Evolutionary conservation across 2,888 invertebrate species (phyloP), one percentile per base, ranked within the genome.

Genomic region (Drosophila paramelanica): DNA sequence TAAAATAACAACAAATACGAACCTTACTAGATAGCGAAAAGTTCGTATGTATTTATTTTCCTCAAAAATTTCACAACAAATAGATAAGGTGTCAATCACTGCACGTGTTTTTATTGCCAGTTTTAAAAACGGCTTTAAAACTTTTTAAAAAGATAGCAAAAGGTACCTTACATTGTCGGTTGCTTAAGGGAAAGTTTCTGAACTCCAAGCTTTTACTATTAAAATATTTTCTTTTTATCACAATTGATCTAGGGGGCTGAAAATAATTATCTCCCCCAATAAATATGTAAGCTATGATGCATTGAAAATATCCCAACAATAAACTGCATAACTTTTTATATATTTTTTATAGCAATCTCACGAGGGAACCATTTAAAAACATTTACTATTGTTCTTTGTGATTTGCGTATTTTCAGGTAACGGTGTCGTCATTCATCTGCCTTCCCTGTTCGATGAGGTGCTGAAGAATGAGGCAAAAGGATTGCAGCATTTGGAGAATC

Each of bases 381-480:
- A 7, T 10, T 27, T 13, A 60, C 7, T 33, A n/a, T 27, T 47
- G 10, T 17, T 33, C 1, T 41, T 46, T 42, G n/a, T 13, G 38
- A 17, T 51, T 25, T 56, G 11, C 38, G 11, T 43, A 50, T 43
- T 93, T 93, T 23, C 89, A 98, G 98, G 98, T 52, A 99, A 99
- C 93, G 99, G 99, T 23, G 99, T 99, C 56, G 99, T 99, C 17
- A 96, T 99, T 81, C 98, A 99, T 93, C 93, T 99, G 73, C 98
- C 98, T 0, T 98, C 98, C 7, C 94, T 99, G 46, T 99, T 99
- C 93, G 97, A 98, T 31, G 99, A 99, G 93, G 92, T 99, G 78
- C 95, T 95, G 82, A 97, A 98, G 92, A 99, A 98, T 93, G 98
- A 97, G 91, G 94, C 94, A 39, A 98, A 98, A 91, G 98, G 98